Evolutionary conservation across 2,888 invertebrate genomes (phyloP).

Genomic region (Rhagium mordax): DNA sequence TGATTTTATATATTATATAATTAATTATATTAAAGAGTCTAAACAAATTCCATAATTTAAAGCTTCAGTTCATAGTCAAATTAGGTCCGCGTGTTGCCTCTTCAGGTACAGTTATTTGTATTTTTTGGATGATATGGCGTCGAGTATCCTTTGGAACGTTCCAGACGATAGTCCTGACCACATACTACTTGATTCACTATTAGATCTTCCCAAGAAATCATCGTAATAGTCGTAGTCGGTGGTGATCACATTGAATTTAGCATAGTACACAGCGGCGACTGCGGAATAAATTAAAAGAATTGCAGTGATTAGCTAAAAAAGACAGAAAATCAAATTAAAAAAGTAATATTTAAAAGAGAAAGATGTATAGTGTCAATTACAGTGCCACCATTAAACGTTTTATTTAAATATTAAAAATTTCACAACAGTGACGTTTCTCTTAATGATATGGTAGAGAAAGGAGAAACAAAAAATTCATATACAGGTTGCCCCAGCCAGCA

Average conservation of each 20-base stretch:
- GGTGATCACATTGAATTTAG: conserved; percentile 88
- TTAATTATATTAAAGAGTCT: conserved; percentile 28
- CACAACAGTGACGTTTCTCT: too few relatives aligned
- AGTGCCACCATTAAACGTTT: too few relatives aligned
- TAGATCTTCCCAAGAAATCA: conserved; percentile 77
- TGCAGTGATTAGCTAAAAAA: conserved; percentile 83
- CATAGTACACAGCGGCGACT: conserved; percentile 89
- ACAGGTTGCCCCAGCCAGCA: too few relatives aligned
- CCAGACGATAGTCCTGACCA: conserved; percentile 75
- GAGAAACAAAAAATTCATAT: too few relatives aligned
- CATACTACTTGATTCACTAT: conserved; percentile 68
- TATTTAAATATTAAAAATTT: too few relatives aligned
- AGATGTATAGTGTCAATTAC: too few relatives aligned
- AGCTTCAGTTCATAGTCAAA: conserved; percentile 13
- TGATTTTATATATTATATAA: conserved; percentile 16
- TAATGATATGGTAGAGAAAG: too few relatives aligned
- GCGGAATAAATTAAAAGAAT: conserved; percentile 87
- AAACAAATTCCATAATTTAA: conserved; percentile 15
- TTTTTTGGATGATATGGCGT: conserved; percentile 72
- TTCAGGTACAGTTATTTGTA: conserved; percentile 60
- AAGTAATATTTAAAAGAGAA: too few relatives aligned
- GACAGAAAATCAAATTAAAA: conserved; percentile 45
- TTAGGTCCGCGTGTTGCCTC: conserved; percentile 12
- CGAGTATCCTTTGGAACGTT: conserved; percentile 80
- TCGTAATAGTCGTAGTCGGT: conserved; percentile 84